phyloP scores from a whole-genome alignment of 35 echinoderm and acorn worm species.

The Amphiura filiformis region DNA sequence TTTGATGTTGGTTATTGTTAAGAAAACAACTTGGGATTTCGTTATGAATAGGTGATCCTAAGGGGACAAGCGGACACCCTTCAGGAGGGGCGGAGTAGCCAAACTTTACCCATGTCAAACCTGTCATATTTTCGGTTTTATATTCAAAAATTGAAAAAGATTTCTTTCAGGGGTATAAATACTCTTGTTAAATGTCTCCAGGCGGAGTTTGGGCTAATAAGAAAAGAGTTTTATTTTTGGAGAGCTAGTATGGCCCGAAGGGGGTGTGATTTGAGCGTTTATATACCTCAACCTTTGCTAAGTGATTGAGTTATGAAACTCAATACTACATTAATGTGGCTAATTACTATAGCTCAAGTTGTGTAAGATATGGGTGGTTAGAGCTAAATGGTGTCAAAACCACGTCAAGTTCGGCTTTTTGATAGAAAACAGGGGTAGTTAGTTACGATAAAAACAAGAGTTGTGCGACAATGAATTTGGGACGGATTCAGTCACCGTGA shows the following conservation, averaged over 20 bases:
- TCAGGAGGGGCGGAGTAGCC: not conserved
- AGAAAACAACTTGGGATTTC: not conserved
- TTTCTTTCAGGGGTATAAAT: not conserved
- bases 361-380: not conserved
- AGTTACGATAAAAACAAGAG: not conserved
- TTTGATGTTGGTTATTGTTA: not conserved
- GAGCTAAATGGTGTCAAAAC: not conserved
- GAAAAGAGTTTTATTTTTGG: not conserved
- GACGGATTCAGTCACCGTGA: not conserved
- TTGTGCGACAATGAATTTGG: not conserved
- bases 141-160: not conserved
- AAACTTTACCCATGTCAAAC: not conserved
- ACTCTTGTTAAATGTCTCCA: not conserved
- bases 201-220: not conserved
- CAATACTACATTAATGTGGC: conserved; percentile 8
- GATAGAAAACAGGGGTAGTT: not conserved
- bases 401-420: not conserved
- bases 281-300: not conserved
- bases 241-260: not conserved
- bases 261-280: not conserved
- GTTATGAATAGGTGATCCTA: not conserved
- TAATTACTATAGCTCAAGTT: not conserved
- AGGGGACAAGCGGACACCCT: not conserved
- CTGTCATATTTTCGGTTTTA: conserved; percentile 2
- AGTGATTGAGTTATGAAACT: not conserved